A percentile compares a stretch with the other conserved stretches of the same genome.
phyloP scores from a whole-genome alignment of 2,797 vertebrate genomes.

The Dendrocincla fuliginosa region DNA sequence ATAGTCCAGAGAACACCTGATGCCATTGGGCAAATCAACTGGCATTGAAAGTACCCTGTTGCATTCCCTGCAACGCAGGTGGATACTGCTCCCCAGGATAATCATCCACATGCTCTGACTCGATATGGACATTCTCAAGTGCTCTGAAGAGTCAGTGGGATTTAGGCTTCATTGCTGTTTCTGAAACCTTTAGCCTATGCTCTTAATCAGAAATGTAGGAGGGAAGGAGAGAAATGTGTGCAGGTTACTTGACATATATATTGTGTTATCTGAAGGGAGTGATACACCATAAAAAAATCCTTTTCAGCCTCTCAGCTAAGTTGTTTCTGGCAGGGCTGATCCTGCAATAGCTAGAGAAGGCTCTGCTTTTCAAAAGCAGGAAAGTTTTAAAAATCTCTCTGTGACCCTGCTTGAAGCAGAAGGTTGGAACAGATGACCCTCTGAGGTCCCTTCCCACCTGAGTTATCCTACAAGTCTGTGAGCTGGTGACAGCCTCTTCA shows the following conservation, averaged over 20 bases:
- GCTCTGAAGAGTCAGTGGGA: background rate
- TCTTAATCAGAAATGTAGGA: background rate
- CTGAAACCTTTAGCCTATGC: background rate
- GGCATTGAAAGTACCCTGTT: background rate
- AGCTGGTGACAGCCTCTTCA: background rate
- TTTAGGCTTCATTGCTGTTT: background rate
- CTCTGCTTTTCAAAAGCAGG: background rate
- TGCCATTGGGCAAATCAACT: background rate
- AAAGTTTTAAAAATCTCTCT: background rate
- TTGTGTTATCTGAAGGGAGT: slow-evolving; percentile 9
- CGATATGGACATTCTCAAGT: background rate
- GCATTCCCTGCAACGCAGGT: background rate
- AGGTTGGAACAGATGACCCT: background rate
- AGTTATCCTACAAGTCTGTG: background rate
- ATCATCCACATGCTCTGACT: background rate
- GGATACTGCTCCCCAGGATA: background rate
- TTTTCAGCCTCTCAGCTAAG: background rate
- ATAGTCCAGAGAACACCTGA: background rate
- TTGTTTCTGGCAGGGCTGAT: slow-evolving; percentile 36
- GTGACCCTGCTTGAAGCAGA: background rate
- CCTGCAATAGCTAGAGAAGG: background rate
- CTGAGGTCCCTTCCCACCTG: background rate
- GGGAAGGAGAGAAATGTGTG: background rate
- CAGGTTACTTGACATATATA: background rate
- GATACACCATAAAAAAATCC: background rate